A percentile compares a stretch with the other conserved stretches of the same genome.
Evolutionary conservation across 2,888 invertebrate species (phyloP).

Genomic region (Protodeltote pygarga): DNA sequence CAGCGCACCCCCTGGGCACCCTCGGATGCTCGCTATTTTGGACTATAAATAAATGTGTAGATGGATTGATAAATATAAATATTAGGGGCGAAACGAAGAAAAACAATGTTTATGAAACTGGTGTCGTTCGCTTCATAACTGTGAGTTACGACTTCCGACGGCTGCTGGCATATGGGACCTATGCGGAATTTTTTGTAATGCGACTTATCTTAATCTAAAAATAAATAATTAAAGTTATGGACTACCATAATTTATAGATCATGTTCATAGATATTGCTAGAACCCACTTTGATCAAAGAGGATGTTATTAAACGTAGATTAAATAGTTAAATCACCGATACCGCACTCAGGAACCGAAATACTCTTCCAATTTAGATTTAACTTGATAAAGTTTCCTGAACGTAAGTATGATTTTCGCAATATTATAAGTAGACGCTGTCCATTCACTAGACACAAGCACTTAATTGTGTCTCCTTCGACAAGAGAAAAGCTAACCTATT

Average conservation of each 20-base stretch:
- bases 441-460: not conserved
- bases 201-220: constrained; percentile 60
- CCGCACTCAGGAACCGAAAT: too few relatives aligned
- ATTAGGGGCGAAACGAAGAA: constrained; percentile 86
- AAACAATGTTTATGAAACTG: constrained; percentile 87
- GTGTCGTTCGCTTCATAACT: constrained; percentile 87
- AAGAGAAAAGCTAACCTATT: constrained; percentile 23
- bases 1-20: constrained; percentile 80
- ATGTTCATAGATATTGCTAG: too few relatives aligned
- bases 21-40: constrained; percentile 84
- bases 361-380: too few relatives aligned
- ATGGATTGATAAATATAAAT: constrained; percentile 87
- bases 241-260: too few relatives aligned
- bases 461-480: not conserved
- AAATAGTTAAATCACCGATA: too few relatives aligned
- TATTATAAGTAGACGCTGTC: not conserved
- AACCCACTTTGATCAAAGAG: too few relatives aligned
- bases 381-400: too few relatives aligned
- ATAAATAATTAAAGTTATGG: constrained; percentile 57
- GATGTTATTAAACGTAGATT: too few relatives aligned
- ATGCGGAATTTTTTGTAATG: constrained; percentile 79
- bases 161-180: constrained; percentile 79
- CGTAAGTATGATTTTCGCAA: too few relatives aligned
- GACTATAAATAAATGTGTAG: constrained; percentile 87
- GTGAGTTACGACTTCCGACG: constrained; percentile 87